These are phyloP conservation scores for Callospermophilus lateralis DNA, from an alignment of 2,113 vertebrate species.

Conservation along the genomic window DNA sequence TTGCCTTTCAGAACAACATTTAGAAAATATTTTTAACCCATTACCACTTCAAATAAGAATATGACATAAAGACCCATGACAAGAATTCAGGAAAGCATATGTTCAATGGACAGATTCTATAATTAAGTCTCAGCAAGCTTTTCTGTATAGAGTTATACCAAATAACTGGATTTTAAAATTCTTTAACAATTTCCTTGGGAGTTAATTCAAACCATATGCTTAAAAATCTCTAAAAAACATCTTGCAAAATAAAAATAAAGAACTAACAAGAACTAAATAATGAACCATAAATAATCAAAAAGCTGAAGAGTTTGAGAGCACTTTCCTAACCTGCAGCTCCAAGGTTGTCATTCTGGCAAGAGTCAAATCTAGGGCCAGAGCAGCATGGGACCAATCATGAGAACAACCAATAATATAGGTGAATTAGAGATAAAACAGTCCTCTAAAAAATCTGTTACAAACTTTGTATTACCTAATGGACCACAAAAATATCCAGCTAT, in stretches of 20 bases:
- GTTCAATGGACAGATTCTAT: too few relatives aligned
- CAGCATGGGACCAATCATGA: not conserved
- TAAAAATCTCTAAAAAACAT: not conserved
- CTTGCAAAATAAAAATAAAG: not conserved
- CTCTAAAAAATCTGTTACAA: not conserved
- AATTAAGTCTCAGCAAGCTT: too few relatives aligned
- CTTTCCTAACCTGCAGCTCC: not conserved
- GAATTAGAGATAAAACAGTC: not conserved
- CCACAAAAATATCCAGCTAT: conserved; percentile 36
- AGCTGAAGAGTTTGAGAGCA: not conserved
- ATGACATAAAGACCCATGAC: too few relatives aligned
- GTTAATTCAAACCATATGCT: conserved; percentile 5
- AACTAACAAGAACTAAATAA: not conserved
- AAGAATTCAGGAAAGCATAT: too few relatives aligned
- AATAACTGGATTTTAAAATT: not conserved
- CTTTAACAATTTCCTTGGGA: not conserved
- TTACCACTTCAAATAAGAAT: too few relatives aligned
- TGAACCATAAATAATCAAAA: conserved; percentile 5
- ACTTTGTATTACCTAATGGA: not conserved
- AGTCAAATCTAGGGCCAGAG: not conserved
- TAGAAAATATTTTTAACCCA: too few relatives aligned
- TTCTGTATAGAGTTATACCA: not conserved
- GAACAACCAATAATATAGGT: not conserved
- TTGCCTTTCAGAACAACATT: too few relatives aligned
- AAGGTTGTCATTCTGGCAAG: not conserved